Base-by-base conservation (phyloP, 2,113 vertebrate genomes). In the Oxyura jamaicensis region DNA sequence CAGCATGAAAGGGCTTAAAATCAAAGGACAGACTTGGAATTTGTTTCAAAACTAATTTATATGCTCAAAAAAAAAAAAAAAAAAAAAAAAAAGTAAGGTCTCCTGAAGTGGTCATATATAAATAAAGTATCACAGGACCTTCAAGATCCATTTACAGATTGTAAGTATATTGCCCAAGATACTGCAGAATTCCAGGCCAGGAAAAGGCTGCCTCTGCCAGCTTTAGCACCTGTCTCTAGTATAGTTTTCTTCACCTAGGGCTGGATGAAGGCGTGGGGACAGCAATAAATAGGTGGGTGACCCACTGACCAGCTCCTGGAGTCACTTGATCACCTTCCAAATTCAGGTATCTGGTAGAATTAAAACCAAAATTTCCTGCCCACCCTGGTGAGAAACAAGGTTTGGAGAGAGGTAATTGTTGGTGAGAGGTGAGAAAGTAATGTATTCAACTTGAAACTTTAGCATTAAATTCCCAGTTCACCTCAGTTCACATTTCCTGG, bases 101-200 rank as follows among this genome's bases (percentile, higher is more conserved):
- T 36, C 6, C 3, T 58, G 13, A 44, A 74, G 14, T 6, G 2
- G 3, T 20, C 9, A 8, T n/a, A n/a, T 0, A 0, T 16, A 10
- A 31, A 59, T 36, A 52, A 79, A 58, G 16, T 55, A n/a, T 60
- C 35, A 68, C 8, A 68, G 6, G 8, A n/a, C 2, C 6, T 46
- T 39, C 59, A 60, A 55, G 9, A 52, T 3, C 14, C 4, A 36
- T 65, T 65, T 77, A 58, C 13, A 10, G 9, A 53, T 35, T 22
- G 50, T 17, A 18, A 81, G 53, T 59, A 73, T 23, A 31, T 66
- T 29, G 12, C 3, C 19, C 1, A 4, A 53, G 20, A 11, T 17
- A 35, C 5, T 44, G 5, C 2, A 42, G 53, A 46, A 60, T 11
- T 79, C 20, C 5, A 31, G 15, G 11, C 7, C 4, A 33, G 8